Conservation (phyloP, 2,888 invertebrate genomes). For the Melangyna quadrimaculata region DNA sequence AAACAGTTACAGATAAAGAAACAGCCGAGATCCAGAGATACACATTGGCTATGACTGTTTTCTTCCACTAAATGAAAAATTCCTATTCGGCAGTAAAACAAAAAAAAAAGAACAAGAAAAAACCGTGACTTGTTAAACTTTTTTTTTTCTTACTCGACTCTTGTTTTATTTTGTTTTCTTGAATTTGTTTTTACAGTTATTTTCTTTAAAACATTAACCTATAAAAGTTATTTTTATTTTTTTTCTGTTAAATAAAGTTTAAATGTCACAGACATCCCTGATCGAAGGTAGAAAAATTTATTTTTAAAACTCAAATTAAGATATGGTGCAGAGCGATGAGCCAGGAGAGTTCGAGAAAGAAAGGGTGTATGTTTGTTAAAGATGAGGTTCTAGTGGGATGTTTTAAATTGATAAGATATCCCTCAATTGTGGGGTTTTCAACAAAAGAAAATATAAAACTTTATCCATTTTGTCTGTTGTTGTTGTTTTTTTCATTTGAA, state of each 20-base stretch:
- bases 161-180: background rate
- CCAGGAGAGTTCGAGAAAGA: background rate
- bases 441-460: background rate
- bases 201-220: background rate
- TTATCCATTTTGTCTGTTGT: background rate
- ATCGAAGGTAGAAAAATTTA: constrained; percentile 16
- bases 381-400: background rate
- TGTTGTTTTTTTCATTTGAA: background rate
- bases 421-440: background rate
- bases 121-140: constrained; percentile 2
- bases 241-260: background rate
- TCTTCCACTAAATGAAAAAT: background rate
- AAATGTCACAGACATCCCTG: constrained; percentile 19
- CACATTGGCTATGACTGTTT: background rate
- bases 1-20: background rate
- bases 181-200: background rate
- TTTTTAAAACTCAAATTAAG: constrained; percentile 15
- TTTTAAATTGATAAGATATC: constrained; percentile 11
- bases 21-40: background rate
- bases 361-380: background rate
- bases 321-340: background rate
- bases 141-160: background rate
- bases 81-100: background rate
- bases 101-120: background rate
- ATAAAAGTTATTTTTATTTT: constrained; percentile 6